Base-by-base conservation (phyloP, 1,140 invertebrate genomes). In the Drosophila biarmipes region DNA sequence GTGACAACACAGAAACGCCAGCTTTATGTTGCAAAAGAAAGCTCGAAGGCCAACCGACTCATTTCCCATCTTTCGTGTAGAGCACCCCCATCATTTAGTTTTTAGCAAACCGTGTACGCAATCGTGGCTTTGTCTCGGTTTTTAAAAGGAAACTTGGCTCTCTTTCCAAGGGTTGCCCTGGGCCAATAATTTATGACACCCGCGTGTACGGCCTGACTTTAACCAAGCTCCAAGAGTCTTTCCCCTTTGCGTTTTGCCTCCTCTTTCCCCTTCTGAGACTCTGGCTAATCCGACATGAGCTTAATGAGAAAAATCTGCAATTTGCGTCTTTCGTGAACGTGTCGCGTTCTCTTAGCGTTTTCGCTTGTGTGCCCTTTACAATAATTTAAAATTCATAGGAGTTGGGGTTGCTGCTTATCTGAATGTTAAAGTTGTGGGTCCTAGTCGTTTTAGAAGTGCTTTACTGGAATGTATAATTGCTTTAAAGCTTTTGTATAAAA, bases 41-140 rank as follows among this genome's bases (percentile, higher is more conserved):
- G 59, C 67, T 56, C 67, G 54, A 49, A 40, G 31, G 31, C 45
- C 45, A 64, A n/a, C 37, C 21, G 21, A 40, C 37, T 45, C 37
- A 43, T 46, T 54, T 45, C 31, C 53, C 48, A 14, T 58, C 29
- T 45, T 57, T 55, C 56, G 57, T 51, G 78, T 74, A 67, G 69
- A 64, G 68, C 73, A 86, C 73, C 81, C 80, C 81, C 81, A 86
- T 86, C 81, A 86, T 81, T 80, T 80, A 86, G 86, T 86, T 86
- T 86, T 78, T 80, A 86, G 80, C 81, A 86, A 86, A 86, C 73
- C 73, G 57, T 73, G 64, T 52, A 34, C 21, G 45, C 34, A 27
- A 35, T 54, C 46, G 31, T 40, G 62, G 12, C 74, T 40, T n/a
- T 38, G 58, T 48, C 38, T 64, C 38, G 48, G 37, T 45, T 54